Conservation (phyloP, 2,113 vertebrate species). For the Callospermophilus lateralis region DNA sequence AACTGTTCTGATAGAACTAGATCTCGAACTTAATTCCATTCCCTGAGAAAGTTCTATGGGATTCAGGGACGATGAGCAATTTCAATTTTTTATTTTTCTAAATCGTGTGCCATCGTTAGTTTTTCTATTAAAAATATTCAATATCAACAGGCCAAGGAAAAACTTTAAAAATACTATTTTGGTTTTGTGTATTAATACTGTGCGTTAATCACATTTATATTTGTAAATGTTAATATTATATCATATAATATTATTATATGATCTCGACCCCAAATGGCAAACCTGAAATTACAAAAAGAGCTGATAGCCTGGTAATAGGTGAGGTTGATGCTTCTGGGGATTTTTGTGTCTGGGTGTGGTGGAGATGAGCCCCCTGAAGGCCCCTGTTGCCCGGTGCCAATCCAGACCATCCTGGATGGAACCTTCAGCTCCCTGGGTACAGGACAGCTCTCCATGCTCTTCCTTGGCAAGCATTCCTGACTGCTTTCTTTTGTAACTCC, state of each 20-base stretch:
- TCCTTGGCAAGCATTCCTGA: not conserved
- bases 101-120: not conserved
- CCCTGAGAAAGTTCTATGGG: not conserved
- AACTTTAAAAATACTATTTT: not conserved
- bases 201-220: not conserved
- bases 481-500: constrained; percentile 20
- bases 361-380: not conserved
- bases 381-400: not conserved
- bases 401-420: not conserved
- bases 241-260: not conserved
- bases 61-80: not conserved
- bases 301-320: not conserved
- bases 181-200: not conserved
- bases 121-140: not conserved
- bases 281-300: not conserved
- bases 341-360: constrained; percentile 27
- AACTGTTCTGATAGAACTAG: not conserved
- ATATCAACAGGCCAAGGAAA: not conserved
- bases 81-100: constrained; percentile 27
- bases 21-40: not conserved
- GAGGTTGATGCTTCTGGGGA: not conserved
- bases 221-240: not conserved
- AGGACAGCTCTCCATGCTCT: not conserved
- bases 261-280: not conserved
- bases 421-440: not conserved